Percentiles rank a stretch among this genome's conserved stretches.
Conservation (phyloP, 2,888 invertebrate species). For the Papilio protenor region DNA sequence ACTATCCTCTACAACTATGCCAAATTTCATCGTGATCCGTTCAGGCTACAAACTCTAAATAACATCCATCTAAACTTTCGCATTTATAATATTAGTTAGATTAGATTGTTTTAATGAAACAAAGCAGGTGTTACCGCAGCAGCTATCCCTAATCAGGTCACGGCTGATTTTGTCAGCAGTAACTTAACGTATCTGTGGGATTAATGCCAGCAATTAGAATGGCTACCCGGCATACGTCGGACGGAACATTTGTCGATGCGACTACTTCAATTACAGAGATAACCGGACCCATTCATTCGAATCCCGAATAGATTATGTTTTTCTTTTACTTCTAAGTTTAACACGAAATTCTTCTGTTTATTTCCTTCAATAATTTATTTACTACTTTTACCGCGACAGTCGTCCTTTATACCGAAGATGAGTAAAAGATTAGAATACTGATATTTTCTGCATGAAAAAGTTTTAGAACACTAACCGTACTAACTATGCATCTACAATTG, state of each 20-base stretch:
- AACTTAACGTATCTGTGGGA: slow-evolving; percentile 14
- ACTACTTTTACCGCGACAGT: too few species aligned
- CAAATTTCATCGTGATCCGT: too few species aligned
- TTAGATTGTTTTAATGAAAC: slow-evolving; percentile 3
- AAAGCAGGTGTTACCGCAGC: slow-evolving; percentile 3
- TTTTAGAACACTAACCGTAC: too few species aligned
- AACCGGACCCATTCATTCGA: slow-evolving; percentile 22
- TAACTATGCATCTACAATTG: too few species aligned
- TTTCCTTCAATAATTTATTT: neutral
- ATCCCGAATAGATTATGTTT: slow-evolving; percentile 6
- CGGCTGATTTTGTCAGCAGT: slow-evolving; percentile 28
- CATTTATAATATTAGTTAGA: neutral
- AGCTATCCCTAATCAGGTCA: slow-evolving; percentile 6
- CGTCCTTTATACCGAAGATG: too few species aligned
- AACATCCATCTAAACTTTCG: too few species aligned
- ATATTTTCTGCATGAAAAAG: too few species aligned
- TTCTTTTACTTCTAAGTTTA: slow-evolving; percentile 2
- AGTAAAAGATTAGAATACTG: too few species aligned
- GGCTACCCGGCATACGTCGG: slow-evolving; percentile 25
- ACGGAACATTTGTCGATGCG: slow-evolving; percentile 26
- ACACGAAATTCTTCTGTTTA: neutral
- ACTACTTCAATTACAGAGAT: slow-evolving; percentile 28
- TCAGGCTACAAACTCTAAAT: too few species aligned
- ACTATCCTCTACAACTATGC: too few species aligned
- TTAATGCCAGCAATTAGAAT: slow-evolving; percentile 31